These are phyloP conservation scores for Nothocercus julius DNA, from an alignment of 2,113 vertebrate species.

Conservation along the genomic window DNA sequence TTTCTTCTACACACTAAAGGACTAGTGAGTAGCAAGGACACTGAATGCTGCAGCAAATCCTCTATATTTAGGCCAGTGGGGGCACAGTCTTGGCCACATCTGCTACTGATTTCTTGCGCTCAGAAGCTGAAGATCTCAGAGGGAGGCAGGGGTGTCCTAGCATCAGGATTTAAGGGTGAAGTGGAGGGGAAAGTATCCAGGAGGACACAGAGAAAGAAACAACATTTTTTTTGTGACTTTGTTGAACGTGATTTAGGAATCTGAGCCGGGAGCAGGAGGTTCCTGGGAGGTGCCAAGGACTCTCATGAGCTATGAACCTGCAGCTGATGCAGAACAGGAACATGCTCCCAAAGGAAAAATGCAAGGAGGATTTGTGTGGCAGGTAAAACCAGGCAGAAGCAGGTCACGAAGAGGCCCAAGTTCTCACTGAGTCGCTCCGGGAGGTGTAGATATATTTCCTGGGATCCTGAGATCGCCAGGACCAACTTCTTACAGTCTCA, in stretches of 20 bases:
- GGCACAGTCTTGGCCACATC: neutral
- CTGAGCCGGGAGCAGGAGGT: neutral
- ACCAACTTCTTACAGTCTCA: neutral
- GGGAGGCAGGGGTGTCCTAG: neutral
- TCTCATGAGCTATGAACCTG: fast-evolving
- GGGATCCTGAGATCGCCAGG: neutral
- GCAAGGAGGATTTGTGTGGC: neutral
- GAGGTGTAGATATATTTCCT: neutral
- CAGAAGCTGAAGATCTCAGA: neutral
- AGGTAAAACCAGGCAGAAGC: neutral
- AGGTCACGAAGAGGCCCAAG: fast-evolving
- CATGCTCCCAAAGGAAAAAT: neutral
- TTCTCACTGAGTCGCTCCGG: neutral
- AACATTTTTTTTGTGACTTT: neutral
- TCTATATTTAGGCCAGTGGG: neutral
- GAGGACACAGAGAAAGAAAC: neutral
- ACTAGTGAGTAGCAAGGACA: neutral
- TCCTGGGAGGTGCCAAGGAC: fast-evolving
- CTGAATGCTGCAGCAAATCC: neutral
- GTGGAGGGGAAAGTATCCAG: neutral
- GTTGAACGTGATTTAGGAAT: neutral
- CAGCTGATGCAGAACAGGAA: neutral
- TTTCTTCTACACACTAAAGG: neutral
- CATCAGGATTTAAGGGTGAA: neutral
- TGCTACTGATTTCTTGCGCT: neutral